Conservation (phyloP, 2,797 vertebrate species). For the Cynopterus sphinx region DNA sequence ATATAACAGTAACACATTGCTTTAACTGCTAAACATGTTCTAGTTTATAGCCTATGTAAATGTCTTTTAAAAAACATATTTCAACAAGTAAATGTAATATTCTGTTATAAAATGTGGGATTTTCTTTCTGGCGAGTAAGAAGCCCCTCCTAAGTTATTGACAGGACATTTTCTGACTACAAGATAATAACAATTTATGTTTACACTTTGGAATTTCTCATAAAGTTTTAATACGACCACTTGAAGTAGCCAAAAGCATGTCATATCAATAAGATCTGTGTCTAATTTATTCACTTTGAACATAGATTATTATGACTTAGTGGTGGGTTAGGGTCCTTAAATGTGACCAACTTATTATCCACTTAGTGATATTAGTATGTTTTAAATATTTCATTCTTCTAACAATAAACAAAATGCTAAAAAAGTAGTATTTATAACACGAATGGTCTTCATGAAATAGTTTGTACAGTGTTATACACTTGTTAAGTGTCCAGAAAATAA, state of each 20-base stretch:
- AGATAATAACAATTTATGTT: not conserved
- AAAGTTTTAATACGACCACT: not conserved
- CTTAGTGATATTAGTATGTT: not conserved
- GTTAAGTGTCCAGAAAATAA: not conserved
- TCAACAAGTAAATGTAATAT: not conserved
- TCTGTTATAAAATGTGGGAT: not conserved
- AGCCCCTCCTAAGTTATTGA: not conserved
- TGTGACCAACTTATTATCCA: not conserved
- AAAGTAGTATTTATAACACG: not conserved
- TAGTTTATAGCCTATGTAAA: not conserved
- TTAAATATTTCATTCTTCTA: not conserved
- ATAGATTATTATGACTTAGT: not conserved
- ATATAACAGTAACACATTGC: not conserved
- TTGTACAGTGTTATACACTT: not conserved
- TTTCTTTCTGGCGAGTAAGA: not conserved
- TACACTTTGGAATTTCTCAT: not conserved
- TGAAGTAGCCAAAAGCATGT: not conserved
- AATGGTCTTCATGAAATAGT: not conserved
- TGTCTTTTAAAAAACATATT: not conserved
- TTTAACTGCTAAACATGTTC: not conserved
- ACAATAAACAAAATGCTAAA: conserved; percentile 11
- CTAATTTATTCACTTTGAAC: not conserved
- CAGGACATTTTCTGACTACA: not conserved
- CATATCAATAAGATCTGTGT: not conserved
- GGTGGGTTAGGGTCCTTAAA: not conserved